Conservation (phyloP, 1,140 invertebrate genomes). For the Drosophila fuyamai region DNA sequence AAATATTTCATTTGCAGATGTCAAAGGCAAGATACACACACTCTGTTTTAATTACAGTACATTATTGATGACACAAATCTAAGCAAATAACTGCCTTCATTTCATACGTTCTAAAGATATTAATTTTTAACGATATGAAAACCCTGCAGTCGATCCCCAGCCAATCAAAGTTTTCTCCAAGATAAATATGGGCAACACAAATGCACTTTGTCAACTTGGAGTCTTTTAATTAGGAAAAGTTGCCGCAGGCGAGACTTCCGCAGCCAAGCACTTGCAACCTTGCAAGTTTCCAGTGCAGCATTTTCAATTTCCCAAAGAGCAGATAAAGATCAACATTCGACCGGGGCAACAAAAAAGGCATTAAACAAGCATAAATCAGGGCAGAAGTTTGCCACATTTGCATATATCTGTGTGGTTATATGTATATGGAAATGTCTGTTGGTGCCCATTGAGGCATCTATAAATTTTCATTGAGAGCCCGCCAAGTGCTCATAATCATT, state of each 20-base stretch:
- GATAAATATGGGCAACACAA: conserved; percentile 28
- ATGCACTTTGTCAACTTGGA: conserved; percentile 44
- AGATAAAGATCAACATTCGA: conserved; percentile 37
- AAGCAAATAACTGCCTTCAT: conserved; percentile 1
- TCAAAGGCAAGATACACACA: too few species aligned
- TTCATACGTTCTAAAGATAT: not conserved
- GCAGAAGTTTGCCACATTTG: not conserved
- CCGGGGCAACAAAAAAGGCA: conserved; percentile 12
- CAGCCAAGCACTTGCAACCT: conserved; percentile 19
- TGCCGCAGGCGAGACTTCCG: conserved; percentile 13
- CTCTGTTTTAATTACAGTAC: too few species aligned
- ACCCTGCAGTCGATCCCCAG: not conserved
- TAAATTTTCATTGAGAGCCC: conserved; percentile 50
- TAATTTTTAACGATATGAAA: conserved; percentile 1
- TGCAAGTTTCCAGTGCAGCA: conserved; percentile 19
- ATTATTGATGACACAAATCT: not conserved
- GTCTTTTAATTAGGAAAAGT: conserved; percentile 49
- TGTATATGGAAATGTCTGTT: conserved; percentile 7
- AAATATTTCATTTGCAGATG: too few species aligned
- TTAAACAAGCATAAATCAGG: conserved; percentile 45
- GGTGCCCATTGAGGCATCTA: conserved; percentile 23
- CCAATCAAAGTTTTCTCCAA: conserved; percentile 31
- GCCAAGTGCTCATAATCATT: conserved; percentile 45
- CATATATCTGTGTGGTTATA: not conserved
- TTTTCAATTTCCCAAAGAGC: conserved; percentile 35